phyloP scores from a whole-genome alignment of 1,140 invertebrate species.

The Solenopsis fugax region DNA sequence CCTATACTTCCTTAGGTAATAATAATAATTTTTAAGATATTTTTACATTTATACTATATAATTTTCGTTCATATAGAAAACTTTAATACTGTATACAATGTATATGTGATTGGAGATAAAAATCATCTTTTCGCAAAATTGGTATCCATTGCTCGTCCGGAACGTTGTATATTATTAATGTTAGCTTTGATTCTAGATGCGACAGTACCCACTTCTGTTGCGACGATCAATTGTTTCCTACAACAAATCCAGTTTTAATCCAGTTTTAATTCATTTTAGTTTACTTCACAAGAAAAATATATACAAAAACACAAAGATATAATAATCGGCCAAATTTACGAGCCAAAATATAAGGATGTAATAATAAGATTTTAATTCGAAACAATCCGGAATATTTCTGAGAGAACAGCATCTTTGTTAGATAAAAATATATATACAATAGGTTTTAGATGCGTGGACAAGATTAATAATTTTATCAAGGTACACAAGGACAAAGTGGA shows the following conservation, averaged over 20 bases:
- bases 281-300: constrained; percentile 1
- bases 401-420: too few relatives aligned
- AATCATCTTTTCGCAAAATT: constrained; percentile 89
- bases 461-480: too few relatives aligned
- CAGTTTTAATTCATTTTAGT: constrained; percentile 46
- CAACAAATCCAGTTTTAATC: constrained; percentile 81
- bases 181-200: constrained; percentile 93
- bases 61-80: neutral
- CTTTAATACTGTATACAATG: constrained; percentile 31
- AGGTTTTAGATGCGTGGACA: too few relatives aligned
- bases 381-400: too few relatives aligned
- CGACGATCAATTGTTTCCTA: constrained; percentile 90
- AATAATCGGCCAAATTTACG: too few relatives aligned
- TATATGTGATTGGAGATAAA: constrained; percentile 11
- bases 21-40: constrained; percentile 33
- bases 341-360: too few relatives aligned
- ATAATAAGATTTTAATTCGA: too few relatives aligned
- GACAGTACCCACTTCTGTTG: constrained; percentile 89
- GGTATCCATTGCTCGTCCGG: constrained; percentile 89
- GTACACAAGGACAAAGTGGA: too few relatives aligned
- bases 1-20: neutral
- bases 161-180: constrained; percentile 93
- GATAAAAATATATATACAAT: too few relatives aligned
- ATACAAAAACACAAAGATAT: too few relatives aligned
- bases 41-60: constrained; percentile 25